Conservation (phyloP, 37 sponge, comb jelly and placozoan species). For the Oopsacas minuta region DNA sequence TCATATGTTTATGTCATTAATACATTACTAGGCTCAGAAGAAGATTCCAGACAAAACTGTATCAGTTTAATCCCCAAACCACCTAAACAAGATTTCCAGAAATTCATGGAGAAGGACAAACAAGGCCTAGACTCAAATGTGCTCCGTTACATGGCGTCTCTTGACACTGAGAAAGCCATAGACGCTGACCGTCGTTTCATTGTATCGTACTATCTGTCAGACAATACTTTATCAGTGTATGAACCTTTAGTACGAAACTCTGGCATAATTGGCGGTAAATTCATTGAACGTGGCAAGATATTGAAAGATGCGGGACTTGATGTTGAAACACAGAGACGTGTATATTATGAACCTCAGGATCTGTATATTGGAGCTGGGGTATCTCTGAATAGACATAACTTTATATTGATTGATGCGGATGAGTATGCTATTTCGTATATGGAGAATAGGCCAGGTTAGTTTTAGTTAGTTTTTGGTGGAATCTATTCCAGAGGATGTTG, state of each 20-base stretch:
- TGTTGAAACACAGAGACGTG: background rate
- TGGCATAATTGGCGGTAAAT: slow-evolving; percentile 86
- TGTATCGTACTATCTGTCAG: slow-evolving; percentile 78
- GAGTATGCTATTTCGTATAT: slow-evolving; percentile 91
- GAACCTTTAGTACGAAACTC: slow-evolving; percentile 93
- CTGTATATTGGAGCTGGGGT: slow-evolving; percentile 67
- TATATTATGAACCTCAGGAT: slow-evolving; percentile 37
- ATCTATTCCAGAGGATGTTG: slow-evolving; percentile 28
- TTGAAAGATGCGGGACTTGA: background rate
- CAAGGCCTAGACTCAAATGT: slow-evolving; percentile 89
- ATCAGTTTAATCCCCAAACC: slow-evolving; percentile 81
- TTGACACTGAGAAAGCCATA: slow-evolving; percentile 74
- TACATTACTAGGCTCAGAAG: slow-evolving; percentile 61
- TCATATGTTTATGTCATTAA: too few relatives aligned
- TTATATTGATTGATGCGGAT: slow-evolving; percentile 76
- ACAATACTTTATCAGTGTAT: slow-evolving; percentile 79
- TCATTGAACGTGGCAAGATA: slow-evolving; percentile 66
- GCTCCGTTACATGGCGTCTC: slow-evolving; percentile 68
- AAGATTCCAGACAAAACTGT: slow-evolving; percentile 78
- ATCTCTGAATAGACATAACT: slow-evolving; percentile 60
- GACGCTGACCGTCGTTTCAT: slow-evolving; percentile 89
- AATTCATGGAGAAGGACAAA: slow-evolving; percentile 94
- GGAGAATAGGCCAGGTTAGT: slow-evolving; percentile 51
- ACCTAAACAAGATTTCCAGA: slow-evolving; percentile 81
- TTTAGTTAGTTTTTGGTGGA: slow-evolving; percentile 24